These are phyloP conservation scores for Morpho helenor DNA, from an alignment of 2,888 invertebrate genomes.

Conservation along the genomic window DNA sequence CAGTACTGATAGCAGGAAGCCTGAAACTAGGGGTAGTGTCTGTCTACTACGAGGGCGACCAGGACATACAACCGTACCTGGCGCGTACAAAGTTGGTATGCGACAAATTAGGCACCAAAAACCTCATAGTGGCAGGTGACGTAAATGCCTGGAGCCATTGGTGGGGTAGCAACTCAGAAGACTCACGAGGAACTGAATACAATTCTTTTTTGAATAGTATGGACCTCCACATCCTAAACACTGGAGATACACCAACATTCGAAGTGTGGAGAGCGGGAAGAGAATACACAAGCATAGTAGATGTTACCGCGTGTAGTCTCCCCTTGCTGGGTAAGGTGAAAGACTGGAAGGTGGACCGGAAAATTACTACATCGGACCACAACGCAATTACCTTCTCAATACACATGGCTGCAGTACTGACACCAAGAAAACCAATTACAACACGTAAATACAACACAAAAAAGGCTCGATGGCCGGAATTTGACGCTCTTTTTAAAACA, in stretches of 20 bases:
- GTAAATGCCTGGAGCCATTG: not conserved
- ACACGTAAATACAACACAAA: slow-evolving; percentile 28
- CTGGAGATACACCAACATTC: not conserved
- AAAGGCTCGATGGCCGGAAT: slow-evolving; percentile 22
- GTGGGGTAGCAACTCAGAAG: not conserved
- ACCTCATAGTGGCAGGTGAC: not conserved
- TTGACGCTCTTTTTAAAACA: not conserved
- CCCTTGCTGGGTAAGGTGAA: slow-evolving; percentile 21
- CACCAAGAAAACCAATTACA: slow-evolving; percentile 5
- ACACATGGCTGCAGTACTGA: not conserved
- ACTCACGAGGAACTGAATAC: not conserved
- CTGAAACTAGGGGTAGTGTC: not conserved
- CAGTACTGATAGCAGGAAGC: not conserved
- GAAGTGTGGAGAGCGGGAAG: too few species aligned
- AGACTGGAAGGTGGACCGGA: slow-evolving; percentile 25
- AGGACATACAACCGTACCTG: not conserved
- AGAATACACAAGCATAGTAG: slow-evolving; percentile 17
- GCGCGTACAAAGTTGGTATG: not conserved
- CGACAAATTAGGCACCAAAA: not conserved
- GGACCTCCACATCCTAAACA: not conserved
- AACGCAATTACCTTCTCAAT: slow-evolving; percentile 28
- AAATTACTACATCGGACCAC: slow-evolving; percentile 26
- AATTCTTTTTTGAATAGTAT: not conserved
- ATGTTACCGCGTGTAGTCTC: not conserved
- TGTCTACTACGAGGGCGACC: not conserved